A percentile compares a stretch with the other conserved stretches of the same genome.
Conservation (phyloP, 2,888 invertebrate genomes). For the Stenolophus ochropezus region DNA sequence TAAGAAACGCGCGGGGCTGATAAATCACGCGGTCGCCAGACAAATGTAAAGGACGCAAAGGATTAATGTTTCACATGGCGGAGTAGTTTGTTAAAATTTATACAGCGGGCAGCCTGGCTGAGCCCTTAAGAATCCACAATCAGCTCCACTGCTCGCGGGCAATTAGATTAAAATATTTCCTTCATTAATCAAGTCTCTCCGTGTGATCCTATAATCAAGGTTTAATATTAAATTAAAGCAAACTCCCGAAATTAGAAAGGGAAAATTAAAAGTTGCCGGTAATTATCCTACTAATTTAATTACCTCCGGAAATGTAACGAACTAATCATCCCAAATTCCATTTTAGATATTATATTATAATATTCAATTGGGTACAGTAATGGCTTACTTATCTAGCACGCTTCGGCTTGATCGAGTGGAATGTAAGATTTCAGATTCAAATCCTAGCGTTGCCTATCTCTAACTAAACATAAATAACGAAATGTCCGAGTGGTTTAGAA, state of each 20-base stretch:
- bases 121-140: slow-evolving; percentile 58
- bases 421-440: too few species aligned
- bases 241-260: slow-evolving; percentile 55
- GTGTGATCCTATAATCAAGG: slow-evolving; percentile 60
- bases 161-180: slow-evolving; percentile 64
- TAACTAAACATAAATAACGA: too few species aligned
- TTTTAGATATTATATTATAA: slow-evolving; percentile 1
- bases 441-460: too few species aligned
- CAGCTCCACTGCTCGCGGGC: slow-evolving; percentile 48
- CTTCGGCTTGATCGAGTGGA: too few species aligned
- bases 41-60: slow-evolving; percentile 58
- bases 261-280: slow-evolving; percentile 57
- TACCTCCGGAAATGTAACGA: slow-evolving; percentile 44
- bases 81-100: slow-evolving; percentile 55
- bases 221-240: slow-evolving; percentile 59
- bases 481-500: too few species aligned
- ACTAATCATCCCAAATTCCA: slow-evolving; percentile 23
- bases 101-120: slow-evolving; percentile 51
- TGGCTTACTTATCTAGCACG: too few species aligned
- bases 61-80: slow-evolving; percentile 57
- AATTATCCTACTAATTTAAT: slow-evolving; percentile 55
- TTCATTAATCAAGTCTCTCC: slow-evolving; percentile 62
- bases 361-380: too few species aligned
- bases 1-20: slow-evolving; percentile 45
- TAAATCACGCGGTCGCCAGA: slow-evolving; percentile 54